These are phyloP conservation scores for Oceanodroma tethys DNA, from an alignment of 2,113 vertebrate genomes.

Conservation along the genomic window DNA sequence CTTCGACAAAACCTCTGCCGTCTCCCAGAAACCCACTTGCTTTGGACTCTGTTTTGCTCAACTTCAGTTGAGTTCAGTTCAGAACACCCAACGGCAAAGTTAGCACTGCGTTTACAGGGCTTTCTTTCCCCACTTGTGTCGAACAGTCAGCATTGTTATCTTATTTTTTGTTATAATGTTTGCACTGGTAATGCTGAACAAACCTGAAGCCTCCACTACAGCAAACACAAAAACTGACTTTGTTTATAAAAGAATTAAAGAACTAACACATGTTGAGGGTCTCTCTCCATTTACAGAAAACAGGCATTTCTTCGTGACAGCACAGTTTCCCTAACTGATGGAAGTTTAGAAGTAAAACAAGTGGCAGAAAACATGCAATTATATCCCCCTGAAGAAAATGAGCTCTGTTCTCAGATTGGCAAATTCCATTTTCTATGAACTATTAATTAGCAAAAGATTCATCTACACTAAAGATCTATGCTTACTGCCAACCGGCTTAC, in stretches of 20 bases:
- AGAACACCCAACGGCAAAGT: not conserved
- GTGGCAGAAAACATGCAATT: not conserved
- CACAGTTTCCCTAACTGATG: not conserved
- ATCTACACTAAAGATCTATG: not conserved
- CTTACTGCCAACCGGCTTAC: constrained; percentile 19
- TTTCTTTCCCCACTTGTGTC: not conserved
- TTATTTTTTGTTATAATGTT: not conserved
- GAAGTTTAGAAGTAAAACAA: not conserved
- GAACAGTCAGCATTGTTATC: not conserved
- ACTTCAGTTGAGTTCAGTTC: not conserved
- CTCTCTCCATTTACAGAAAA: not conserved
- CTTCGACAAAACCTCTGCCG: not conserved
- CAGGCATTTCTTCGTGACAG: not conserved
- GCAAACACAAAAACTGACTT: not conserved
- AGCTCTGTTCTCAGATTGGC: not conserved
- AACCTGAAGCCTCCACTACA: constrained; percentile 1
- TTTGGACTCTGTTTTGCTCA: not conserved
- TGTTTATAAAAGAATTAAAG: constrained; percentile 38
- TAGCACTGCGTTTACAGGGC: not conserved
- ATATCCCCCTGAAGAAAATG: not conserved
- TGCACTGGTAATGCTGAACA: constrained; percentile 7
- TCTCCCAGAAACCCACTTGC: not conserved
- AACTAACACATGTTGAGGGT: not conserved
- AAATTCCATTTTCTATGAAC: not conserved
- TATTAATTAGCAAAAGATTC: constrained; percentile 12